Evolutionary conservation across 2,113 vertebrate species (phyloP).

Genomic region (Bothrops jararaca): DNA sequence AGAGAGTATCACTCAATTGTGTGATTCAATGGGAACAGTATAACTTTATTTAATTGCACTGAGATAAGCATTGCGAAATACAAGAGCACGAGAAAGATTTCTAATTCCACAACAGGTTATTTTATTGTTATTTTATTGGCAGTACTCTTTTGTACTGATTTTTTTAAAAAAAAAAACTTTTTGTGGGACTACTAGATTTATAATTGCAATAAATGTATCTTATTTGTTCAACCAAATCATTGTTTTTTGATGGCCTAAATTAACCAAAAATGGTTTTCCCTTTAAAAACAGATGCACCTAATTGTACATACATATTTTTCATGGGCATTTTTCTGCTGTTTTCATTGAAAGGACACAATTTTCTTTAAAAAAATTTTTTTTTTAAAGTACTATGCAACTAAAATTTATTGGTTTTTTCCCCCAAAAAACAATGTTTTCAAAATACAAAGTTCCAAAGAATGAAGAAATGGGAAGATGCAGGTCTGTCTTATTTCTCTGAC

Average conservation of each 20-base stretch:
- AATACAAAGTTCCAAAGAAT: not conserved
- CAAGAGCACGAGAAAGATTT: constrained; percentile 49
- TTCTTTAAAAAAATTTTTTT: too few relatives aligned
- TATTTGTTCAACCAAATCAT: constrained; percentile 15
- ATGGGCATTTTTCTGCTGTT: constrained; percentile 1
- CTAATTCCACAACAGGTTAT: constrained; percentile 45
- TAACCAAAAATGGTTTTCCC: not conserved
- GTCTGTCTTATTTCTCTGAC: not conserved
- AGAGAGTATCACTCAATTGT: constrained; percentile 26
- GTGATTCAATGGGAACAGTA: constrained; percentile 52
- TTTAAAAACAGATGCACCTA: not conserved
- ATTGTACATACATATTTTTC: constrained; percentile 12
- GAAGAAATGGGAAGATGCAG: not conserved
- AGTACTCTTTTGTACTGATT: not conserved
- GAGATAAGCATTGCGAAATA: constrained; percentile 57
- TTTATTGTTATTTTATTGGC: constrained; percentile 34
- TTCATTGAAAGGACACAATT: not conserved
- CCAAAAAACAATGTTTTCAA: constrained; percentile 3
- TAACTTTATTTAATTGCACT: constrained; percentile 55
- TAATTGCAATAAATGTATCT: not conserved
- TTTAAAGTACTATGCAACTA: not conserved
- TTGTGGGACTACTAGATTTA: constrained; percentile 7
- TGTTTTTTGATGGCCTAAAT: constrained; percentile 9
- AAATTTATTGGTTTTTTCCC: constrained; percentile 24
- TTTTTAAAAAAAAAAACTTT: not conserved